These are phyloP conservation scores for Eupeodes corollae DNA, from an alignment of 1,140 invertebrate genomes.

Conservation along the genomic window DNA sequence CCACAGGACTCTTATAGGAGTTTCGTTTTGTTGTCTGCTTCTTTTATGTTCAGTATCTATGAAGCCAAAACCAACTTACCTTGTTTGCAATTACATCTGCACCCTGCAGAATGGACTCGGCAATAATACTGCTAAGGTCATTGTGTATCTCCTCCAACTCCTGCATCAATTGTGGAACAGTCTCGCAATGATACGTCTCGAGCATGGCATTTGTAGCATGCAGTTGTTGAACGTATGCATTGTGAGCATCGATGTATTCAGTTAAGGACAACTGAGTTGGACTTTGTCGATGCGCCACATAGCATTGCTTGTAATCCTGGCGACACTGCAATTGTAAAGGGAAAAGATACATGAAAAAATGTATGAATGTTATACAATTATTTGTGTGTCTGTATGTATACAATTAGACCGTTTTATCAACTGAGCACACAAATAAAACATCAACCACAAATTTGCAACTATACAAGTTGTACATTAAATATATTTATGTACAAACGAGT, in stretches of 20 bases:
- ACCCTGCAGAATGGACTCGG: constrained; percentile 68
- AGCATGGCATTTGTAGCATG: constrained; percentile 85
- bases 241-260: constrained; percentile 82
- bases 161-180: constrained; percentile 66
- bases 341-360: not conserved
- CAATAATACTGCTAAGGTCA: constrained; percentile 66
- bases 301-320: constrained; percentile 75
- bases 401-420: too few species aligned
- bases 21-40: too few species aligned
- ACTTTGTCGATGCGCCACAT: constrained; percentile 56
- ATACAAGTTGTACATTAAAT: too few species aligned
- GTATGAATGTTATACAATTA: too few species aligned
- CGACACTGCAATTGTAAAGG: constrained; percentile 50
- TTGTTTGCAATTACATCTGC: constrained; percentile 69
- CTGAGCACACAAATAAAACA: too few species aligned
- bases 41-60: too few species aligned
- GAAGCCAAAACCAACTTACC: too few species aligned
- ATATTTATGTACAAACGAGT: too few species aligned
- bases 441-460: too few species aligned
- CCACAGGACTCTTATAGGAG: too few species aligned
- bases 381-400: too few species aligned
- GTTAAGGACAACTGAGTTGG: constrained; percentile 56
- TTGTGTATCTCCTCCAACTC: constrained; percentile 79
- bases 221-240: constrained; percentile 84
- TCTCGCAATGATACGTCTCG: constrained; percentile 56